Conservation (phyloP, 2,113 vertebrate species). For the Aegithalos caudatus region DNA sequence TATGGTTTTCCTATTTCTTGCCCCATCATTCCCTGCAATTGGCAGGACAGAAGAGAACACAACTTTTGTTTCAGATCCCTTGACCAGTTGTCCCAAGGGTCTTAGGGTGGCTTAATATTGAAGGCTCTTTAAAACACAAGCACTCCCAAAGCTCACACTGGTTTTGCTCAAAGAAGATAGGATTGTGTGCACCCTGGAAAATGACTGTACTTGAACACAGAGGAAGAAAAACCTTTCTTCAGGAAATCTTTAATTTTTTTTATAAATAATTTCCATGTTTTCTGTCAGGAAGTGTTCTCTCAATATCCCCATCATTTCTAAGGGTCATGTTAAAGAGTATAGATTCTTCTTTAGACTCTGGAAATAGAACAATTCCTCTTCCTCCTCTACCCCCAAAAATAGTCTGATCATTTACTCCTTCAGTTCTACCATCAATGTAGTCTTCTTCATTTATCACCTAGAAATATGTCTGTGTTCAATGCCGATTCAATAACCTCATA, state of each 20-base stretch:
- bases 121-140: neutral
- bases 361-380: neutral
- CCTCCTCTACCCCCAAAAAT: neutral
- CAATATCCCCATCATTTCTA: neutral
- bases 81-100: neutral
- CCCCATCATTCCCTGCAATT: neutral
- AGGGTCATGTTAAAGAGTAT: neutral
- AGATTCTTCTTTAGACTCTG: neutral
- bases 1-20: neutral
- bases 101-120: neutral
- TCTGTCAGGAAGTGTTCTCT: neutral
- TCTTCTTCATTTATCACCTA: neutral
- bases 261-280: neutral
- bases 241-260: neutral
- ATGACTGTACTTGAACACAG: neutral
- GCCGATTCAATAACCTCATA: neutral
- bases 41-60: neutral
- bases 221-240: neutral
- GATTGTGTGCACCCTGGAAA: neutral
- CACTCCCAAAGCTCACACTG: neutral
- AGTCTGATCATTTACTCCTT: neutral
- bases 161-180: neutral
- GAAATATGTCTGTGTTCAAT: neutral
- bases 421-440: neutral
- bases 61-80: neutral